Evolutionary conservation across 2,113 vertebrate genomes (phyloP).

Genomic region (Psilopsiagon aymara): DNA sequence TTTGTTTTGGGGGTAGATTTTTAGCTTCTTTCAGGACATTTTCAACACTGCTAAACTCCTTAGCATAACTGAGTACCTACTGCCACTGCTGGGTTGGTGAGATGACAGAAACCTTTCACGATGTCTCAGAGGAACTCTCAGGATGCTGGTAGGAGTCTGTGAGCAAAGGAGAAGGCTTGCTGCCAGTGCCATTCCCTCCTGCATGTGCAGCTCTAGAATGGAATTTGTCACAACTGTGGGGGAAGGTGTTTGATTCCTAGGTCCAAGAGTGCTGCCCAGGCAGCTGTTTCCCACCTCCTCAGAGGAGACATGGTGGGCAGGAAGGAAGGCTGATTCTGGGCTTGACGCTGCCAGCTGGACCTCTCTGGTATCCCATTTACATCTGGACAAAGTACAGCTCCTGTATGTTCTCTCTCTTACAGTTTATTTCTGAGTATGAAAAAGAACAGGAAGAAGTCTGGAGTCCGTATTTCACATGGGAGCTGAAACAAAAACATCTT

Average conservation of each 20-base stretch:
- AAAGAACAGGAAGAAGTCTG: not conserved
- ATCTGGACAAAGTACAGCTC: not conserved
- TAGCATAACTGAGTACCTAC: not conserved
- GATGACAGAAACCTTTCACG: not conserved
- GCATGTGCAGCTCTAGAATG: not conserved
- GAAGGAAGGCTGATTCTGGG: not conserved
- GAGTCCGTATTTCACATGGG: not conserved
- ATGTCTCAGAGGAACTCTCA: not conserved
- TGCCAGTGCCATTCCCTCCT: not conserved
- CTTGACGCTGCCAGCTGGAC: not conserved
- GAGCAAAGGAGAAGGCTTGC: not conserved
- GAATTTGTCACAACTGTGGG: not conserved
- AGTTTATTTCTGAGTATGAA: not conserved
- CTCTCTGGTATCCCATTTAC: not conserved
- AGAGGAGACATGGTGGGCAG: not conserved
- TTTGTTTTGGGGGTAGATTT: not conserved
- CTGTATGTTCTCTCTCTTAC: not conserved
- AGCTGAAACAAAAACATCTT: not conserved
- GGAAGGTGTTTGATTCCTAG: not conserved
- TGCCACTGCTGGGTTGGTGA: not conserved
- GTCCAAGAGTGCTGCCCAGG: not conserved
- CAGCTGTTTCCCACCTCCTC: not conserved
- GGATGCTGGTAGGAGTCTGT: not conserved
- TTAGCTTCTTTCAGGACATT: not conserved
- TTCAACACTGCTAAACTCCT: not conserved